Conservation (phyloP, 2,797 vertebrate species). For the Sebastes vulpes region DNA sequence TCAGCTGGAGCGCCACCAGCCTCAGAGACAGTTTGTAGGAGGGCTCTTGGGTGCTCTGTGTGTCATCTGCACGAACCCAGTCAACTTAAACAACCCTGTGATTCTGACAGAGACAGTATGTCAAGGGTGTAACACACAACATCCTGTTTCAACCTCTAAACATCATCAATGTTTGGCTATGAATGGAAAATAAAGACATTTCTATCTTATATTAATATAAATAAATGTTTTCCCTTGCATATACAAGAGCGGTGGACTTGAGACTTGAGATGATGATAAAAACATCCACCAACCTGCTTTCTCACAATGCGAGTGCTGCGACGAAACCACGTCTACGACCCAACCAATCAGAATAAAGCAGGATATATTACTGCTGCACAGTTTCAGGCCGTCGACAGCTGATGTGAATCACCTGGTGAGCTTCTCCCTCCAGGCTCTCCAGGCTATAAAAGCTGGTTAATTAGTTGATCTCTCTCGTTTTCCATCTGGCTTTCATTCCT, state of each 20-base stretch:
- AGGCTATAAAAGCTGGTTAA: not conserved
- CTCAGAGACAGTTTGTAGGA: not conserved
- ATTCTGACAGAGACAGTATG: not conserved
- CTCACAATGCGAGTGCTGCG: not conserved
- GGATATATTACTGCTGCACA: not conserved
- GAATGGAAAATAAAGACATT: not conserved
- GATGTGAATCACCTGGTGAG: not conserved
- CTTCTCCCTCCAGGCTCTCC: not conserved
- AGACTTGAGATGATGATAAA: not conserved
- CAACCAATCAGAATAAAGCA: not conserved
- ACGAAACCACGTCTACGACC: not conserved
- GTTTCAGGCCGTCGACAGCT: not conserved
- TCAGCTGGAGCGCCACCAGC: not conserved
- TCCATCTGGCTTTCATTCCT: too few relatives aligned
- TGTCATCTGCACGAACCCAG: slow-evolving; percentile 5
- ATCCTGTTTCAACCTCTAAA: not conserved
- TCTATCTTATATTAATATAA: not conserved
- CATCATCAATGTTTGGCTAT: not conserved
- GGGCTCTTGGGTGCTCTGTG: not conserved
- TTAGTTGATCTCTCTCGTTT: not conserved
- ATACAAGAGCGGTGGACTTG: not conserved
- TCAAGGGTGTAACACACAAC: not conserved
- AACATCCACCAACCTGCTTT: too few relatives aligned
- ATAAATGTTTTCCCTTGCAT: not conserved
- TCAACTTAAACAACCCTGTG: not conserved